These are phyloP conservation scores for Etheostoma nigrum DNA, from an alignment of 2,797 vertebrate genomes.

Conservation along the genomic window DNA sequence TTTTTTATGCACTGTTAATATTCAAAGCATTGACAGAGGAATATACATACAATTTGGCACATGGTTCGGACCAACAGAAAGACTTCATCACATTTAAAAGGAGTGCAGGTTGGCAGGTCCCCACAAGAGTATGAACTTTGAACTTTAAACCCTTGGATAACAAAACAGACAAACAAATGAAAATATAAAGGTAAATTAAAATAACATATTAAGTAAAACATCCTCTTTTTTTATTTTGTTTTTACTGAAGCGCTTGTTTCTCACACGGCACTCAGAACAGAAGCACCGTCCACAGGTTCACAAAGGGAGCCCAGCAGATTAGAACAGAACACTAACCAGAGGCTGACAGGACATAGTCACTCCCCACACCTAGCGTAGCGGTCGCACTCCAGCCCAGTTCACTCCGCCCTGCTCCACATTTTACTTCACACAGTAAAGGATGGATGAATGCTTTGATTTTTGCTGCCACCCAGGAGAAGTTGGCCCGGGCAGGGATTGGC, in stretches of 20 bases:
- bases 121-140: conserved; percentile 80
- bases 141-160: conserved; percentile 86
- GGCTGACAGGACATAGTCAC: conserved; percentile 83
- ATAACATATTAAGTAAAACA: conserved; percentile 82
- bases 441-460: conserved; percentile 72
- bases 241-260: conserved; percentile 83
- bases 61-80: conserved; percentile 84
- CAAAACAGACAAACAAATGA: conserved; percentile 65
- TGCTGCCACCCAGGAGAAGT: conserved; percentile 74
- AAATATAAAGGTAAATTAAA: conserved; percentile 80
- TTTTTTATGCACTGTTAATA: conserved; percentile 84
- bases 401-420: conserved; percentile 48
- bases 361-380: conserved; percentile 79
- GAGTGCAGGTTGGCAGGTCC: conserved; percentile 80
- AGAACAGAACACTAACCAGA: conserved; percentile 84
- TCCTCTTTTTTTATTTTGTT: conserved; percentile 60
- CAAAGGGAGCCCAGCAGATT: conserved; percentile 85
- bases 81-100: conserved; percentile 82
- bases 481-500: conserved; percentile 53
- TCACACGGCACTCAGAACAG: conserved; percentile 83
- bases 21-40: conserved; percentile 85
- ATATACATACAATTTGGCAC: conserved; percentile 88
- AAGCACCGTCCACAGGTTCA: conserved; percentile 87
- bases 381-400: conserved; percentile 71
- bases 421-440: conserved; percentile 59